Evolutionary conservation across 1,140 invertebrate genomes (phyloP).

Genomic region (Aporrectodea caliginosa): DNA sequence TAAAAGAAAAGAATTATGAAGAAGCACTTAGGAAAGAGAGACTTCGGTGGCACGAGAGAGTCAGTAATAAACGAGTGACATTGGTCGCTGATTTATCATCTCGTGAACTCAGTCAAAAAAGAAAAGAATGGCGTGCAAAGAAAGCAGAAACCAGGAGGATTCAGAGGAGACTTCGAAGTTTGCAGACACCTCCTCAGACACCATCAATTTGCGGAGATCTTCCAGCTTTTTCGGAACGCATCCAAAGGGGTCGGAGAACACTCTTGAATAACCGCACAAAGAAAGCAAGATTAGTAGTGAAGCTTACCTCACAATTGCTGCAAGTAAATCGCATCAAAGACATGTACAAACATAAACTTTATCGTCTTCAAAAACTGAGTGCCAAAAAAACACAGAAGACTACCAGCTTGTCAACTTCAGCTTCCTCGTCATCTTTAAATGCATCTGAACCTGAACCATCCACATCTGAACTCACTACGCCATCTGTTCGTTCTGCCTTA

Average conservation of each 20-base stretch:
- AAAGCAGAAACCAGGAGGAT: too few species aligned
- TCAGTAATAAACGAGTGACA: background rate
- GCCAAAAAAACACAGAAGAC: background rate
- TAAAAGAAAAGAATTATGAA: constrained; percentile 3
- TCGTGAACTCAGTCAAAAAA: background rate
- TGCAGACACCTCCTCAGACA: constrained; percentile 3
- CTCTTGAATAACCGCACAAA: background rate
- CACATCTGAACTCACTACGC: background rate
- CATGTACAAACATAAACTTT: constrained; percentile 1
- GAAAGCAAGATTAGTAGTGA: background rate
- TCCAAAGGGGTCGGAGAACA: background rate
- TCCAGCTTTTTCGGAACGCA: background rate
- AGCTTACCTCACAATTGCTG: background rate
- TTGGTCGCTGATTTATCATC: background rate
- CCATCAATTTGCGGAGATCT: background rate
- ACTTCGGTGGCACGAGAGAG: background rate
- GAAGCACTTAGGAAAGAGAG: constrained; percentile 1
- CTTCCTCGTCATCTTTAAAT: background rate
- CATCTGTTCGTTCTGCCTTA: background rate
- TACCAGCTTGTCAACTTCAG: background rate
- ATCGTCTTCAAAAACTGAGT: background rate
- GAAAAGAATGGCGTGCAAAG: background rate
- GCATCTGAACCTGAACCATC: background rate
- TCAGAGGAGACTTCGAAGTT: background rate
- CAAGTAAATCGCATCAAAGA: background rate